Conservation (phyloP, 2,113 vertebrate species). For the Damaliscus lunatus region DNA sequence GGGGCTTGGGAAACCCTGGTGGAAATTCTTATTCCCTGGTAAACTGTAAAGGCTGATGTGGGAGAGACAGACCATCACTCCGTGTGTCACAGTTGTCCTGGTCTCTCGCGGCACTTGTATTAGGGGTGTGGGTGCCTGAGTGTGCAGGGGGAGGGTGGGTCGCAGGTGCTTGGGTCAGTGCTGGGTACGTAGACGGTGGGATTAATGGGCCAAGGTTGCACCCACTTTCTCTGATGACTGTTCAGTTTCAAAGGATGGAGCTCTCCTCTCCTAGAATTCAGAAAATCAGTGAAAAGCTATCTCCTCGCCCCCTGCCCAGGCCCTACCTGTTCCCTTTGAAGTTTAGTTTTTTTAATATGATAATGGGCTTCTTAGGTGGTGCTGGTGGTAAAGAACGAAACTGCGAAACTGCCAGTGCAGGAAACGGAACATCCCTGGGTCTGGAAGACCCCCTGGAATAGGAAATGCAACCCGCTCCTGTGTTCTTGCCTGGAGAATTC, state of each 20-base stretch:
- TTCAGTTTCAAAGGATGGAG: neutral
- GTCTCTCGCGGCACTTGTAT: neutral
- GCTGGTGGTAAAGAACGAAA: neutral
- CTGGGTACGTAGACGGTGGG: fast-evolving
- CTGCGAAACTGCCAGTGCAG: neutral
- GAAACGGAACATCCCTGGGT: neutral
- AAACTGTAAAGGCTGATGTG: neutral
- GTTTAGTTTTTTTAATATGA: neutral
- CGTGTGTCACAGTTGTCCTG: fast-evolving
- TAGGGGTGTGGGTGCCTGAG: neutral
- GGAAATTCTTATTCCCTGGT: neutral
- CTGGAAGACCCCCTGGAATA: neutral
- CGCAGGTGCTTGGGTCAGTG: neutral
- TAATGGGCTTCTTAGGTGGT: neutral
- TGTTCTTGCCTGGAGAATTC: neutral
- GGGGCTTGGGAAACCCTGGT: neutral
- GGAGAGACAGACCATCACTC: too few species aligned
- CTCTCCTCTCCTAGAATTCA: neutral
- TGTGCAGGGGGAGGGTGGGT: neutral
- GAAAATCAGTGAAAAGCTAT: neutral
- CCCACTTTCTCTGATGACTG: neutral
- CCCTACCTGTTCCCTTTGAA: neutral
- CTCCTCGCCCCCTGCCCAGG: fast-evolving
- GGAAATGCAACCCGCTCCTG: neutral
- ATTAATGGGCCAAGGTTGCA: neutral